Percentiles rank a stretch among this genome's conserved stretches.
Conservation (phyloP, 2,113 vertebrate genomes). For the Ammodytes marinus region DNA sequence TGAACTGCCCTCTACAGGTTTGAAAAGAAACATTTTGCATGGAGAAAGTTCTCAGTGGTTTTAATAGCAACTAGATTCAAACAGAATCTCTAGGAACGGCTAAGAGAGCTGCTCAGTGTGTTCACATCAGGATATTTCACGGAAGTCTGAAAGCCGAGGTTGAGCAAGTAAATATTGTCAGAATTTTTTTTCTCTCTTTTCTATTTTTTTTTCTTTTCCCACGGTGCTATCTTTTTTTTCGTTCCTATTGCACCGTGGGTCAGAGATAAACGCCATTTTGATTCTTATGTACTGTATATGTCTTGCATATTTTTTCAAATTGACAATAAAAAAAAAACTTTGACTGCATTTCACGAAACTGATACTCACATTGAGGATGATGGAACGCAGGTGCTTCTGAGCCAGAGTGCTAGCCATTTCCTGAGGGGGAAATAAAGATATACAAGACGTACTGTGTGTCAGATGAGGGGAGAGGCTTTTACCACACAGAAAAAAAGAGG, state of each 20-base stretch:
- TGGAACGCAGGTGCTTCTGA: slow-evolving; percentile 97
- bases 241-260: too few species aligned
- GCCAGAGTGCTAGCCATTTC: slow-evolving; percentile 97
- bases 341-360: slow-evolving; percentile 13
- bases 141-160: neutral
- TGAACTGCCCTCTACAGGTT: neutral
- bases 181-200: neutral
- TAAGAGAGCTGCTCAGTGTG: neutral
- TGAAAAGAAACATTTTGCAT: slow-evolving; percentile 2
- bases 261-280: too few species aligned
- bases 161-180: neutral
- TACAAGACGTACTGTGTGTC: slow-evolving; percentile 18
- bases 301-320: too few species aligned
- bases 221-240: too few species aligned
- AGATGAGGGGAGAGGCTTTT: slow-evolving; percentile 24
- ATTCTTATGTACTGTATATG: too few species aligned
- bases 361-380: slow-evolving; percentile 96
- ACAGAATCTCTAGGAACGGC: neutral
- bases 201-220: too few species aligned
- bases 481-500: neutral
- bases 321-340: too few species aligned
- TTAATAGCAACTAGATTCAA: neutral
- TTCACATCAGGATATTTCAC: slow-evolving; percentile 6
- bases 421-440: slow-evolving; percentile 76
- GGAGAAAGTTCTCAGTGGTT: neutral